Conservation (phyloP, 1,140 invertebrate species). For the Neodiprion pinetum region DNA sequence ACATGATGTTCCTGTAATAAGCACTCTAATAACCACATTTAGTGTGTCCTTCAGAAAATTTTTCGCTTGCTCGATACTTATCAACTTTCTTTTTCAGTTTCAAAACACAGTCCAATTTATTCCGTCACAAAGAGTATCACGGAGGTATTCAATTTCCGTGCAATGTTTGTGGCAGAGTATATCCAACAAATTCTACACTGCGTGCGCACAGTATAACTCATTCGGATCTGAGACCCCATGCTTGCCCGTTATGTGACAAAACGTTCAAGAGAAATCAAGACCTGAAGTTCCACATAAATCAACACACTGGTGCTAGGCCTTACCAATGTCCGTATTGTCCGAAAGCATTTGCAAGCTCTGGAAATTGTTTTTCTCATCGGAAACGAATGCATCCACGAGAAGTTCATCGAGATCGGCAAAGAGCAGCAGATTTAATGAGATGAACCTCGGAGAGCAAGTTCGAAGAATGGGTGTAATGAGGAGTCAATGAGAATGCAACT, state of each 20-base stretch:
- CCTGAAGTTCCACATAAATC: conserved; percentile 80
- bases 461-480: conserved; percentile 46
- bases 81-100: conserved; percentile 63
- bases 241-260: conserved; percentile 76
- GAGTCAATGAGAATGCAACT: neutral
- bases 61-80: neutral
- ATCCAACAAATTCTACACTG: conserved; percentile 73
- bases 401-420: conserved; percentile 59
- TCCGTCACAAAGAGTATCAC: conserved; percentile 72
- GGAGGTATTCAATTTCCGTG: conserved; percentile 70
- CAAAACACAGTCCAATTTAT: conserved; percentile 72
- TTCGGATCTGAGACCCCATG: conserved; percentile 72
- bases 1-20: neutral
- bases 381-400: conserved; percentile 75
- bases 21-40: no score
- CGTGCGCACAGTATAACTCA: conserved; percentile 77
- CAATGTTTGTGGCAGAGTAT: conserved; percentile 72
- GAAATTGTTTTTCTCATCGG: conserved; percentile 78
- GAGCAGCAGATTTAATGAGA: conserved; percentile 61
- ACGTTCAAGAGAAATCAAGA: conserved; percentile 80
- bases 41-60: no score
- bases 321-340: conserved; percentile 85
- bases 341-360: conserved; percentile 80
- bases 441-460: conserved; percentile 50
- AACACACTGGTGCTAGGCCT: conserved; percentile 81